phyloP scores from a whole-genome alignment of 2,888 invertebrate genomes.

The Meiosimyza platycephala region DNA sequence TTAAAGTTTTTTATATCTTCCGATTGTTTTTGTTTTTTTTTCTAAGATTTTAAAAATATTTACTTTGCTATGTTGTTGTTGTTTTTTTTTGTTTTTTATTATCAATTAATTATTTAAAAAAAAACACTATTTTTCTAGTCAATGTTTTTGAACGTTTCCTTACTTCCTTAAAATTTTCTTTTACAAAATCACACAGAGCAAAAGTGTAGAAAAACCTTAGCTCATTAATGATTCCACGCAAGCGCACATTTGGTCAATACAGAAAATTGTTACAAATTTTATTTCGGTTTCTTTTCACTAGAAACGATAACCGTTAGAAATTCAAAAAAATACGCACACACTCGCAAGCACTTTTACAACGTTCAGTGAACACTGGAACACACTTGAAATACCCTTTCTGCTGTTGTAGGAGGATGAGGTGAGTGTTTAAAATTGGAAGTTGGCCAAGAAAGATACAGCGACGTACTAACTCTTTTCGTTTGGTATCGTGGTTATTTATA shows the following conservation, averaged over 20 bases:
- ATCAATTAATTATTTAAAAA: slow-evolving; percentile 6
- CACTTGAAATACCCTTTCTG: background rate
- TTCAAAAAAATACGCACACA: background rate
- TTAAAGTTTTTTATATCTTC: background rate
- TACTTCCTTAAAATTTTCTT: slow-evolving; percentile 28
- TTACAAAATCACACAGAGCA: slow-evolving; percentile 11
- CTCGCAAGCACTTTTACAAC: background rate
- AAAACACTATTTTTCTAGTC: slow-evolving; percentile 1
- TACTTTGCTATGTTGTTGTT: background rate
- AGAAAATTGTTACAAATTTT: too few relatives aligned
- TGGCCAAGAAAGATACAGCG: slow-evolving; percentile 44
- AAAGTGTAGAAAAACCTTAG: background rate
- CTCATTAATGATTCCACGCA: slow-evolving; percentile 33
- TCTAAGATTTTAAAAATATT: too few relatives aligned
- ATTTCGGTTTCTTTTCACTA: slow-evolving; percentile 11
- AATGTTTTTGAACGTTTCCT: too few relatives aligned
- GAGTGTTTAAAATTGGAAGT: slow-evolving; percentile 1
- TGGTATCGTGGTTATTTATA: slow-evolving; percentile 64
- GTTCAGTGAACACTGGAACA: background rate
- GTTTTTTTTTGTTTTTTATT: background rate
- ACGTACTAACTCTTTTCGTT: slow-evolving; percentile 59
- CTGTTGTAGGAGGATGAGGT: background rate
- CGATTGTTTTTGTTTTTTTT: slow-evolving; percentile 1
- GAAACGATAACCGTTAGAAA: slow-evolving; percentile 5
- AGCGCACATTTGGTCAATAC: slow-evolving; percentile 25